These are phyloP conservation scores for Acronicta alni DNA, from an alignment of 2,888 invertebrate species.

Conservation along the genomic window DNA sequence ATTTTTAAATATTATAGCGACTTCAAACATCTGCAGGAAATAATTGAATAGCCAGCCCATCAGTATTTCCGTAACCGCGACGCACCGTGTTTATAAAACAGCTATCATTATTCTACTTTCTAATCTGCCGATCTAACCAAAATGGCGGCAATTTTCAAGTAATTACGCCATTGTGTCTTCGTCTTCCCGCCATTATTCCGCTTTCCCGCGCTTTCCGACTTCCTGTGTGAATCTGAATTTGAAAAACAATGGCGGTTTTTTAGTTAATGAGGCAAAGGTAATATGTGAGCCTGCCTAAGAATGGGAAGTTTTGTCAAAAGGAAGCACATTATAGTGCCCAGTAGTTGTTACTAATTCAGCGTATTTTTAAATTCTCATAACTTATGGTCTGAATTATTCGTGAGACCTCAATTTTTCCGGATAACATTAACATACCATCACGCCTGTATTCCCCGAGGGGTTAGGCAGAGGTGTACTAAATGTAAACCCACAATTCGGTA, in stretches of 20 bases:
- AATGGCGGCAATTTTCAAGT: conserved; percentile 53
- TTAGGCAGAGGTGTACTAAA: too few species aligned
- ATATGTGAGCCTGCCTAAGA: conserved; percentile 14
- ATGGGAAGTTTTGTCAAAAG: not conserved
- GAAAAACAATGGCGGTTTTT: conserved; percentile 53
- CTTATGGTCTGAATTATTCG: too few species aligned
- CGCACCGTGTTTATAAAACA: conserved; percentile 24
- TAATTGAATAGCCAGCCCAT: conserved; percentile 3
- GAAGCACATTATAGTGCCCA: not conserved
- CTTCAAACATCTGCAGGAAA: conserved; percentile 30
- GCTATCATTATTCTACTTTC: conserved; percentile 49
- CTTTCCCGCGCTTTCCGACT: conserved; percentile 59
- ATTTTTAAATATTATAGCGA: not conserved
- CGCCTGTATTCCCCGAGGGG: too few species aligned
- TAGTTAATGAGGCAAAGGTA: conserved; percentile 51
- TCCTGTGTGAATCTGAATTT: conserved; percentile 54
- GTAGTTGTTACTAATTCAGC: not conserved
- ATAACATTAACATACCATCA: too few species aligned
- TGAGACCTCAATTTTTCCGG: too few species aligned
- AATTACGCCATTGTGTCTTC: conserved; percentile 52
- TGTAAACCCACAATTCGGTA: too few species aligned
- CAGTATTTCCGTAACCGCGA: conserved; percentile 27
- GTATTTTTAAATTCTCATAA: not conserved
- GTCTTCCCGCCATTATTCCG: conserved; percentile 57
- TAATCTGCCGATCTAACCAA: conserved; percentile 52